A percentile compares a stretch with the other conserved stretches of the same genome.
Conservation (phyloP, 2,797 vertebrate species). For the Taenioides sp. region DNA sequence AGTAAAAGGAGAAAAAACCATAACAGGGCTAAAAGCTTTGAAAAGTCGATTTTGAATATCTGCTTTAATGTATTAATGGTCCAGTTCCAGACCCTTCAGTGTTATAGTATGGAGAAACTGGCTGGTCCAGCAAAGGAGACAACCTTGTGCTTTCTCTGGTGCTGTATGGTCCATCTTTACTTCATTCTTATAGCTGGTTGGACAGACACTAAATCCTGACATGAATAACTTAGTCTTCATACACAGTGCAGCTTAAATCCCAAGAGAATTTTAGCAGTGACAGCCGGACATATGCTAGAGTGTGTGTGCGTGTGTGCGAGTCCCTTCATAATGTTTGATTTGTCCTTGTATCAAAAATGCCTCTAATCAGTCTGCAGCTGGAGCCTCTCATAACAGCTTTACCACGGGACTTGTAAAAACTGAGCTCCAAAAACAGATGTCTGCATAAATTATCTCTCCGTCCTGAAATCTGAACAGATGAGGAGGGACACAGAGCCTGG, state of each 20-base stretch:
- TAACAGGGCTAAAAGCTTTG: too few relatives aligned
- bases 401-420: slow-evolving; percentile 52
- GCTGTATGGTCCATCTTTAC: too few relatives aligned
- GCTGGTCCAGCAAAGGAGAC: too few relatives aligned
- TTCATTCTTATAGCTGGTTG: too few relatives aligned
- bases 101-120: too few relatives aligned
- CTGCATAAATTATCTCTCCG: slow-evolving; percentile 73
- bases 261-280: slow-evolving; percentile 6
- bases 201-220: too few relatives aligned
- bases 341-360: slow-evolving; percentile 33
- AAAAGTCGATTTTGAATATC: too few relatives aligned
- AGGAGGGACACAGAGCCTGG: slow-evolving; percentile 60
- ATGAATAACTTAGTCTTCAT: neutral
- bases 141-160: too few relatives aligned
- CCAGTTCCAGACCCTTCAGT: too few relatives aligned
- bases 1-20: too few relatives aligned
- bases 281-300: slow-evolving; percentile 32
- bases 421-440: slow-evolving; percentile 74
- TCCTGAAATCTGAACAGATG: slow-evolving; percentile 68
- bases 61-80: too few relatives aligned
- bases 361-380: slow-evolving; percentile 61
- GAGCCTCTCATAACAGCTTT: slow-evolving; percentile 43
- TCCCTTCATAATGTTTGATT: slow-evolving; percentile 18
- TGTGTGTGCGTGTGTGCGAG: slow-evolving; percentile 18
- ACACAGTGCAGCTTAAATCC: neutral